Conservation (phyloP, 92 coral and sea anemone species). For the Palythoa grandis region DNA sequence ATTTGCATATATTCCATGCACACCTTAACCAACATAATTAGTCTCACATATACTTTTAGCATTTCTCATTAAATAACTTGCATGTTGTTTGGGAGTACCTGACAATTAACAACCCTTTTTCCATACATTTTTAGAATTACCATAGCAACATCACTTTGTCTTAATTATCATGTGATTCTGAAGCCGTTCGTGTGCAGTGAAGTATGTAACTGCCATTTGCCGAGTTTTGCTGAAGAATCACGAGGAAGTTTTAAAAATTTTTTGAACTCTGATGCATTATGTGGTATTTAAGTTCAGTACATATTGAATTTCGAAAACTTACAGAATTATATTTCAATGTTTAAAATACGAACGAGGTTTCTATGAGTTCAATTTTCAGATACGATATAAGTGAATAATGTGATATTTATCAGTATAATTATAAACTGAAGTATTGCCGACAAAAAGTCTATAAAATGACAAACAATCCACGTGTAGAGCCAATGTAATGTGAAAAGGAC, state of each 20-base stretch:
- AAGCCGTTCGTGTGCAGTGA: neutral
- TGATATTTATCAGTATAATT: neutral
- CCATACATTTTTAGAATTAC: slow-evolving; percentile 11
- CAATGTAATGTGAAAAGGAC: too few relatives aligned
- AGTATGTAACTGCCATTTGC: neutral
- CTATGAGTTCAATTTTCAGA: neutral
- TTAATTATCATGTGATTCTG: neutral
- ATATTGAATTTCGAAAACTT: neutral
- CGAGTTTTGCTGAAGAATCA: neutral
- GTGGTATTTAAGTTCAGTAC: slow-evolving; percentile 1
- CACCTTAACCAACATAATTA: slow-evolving; percentile 6
- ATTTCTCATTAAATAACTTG: slow-evolving; percentile 32
- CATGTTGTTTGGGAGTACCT: neutral
- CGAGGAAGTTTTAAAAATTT: neutral
- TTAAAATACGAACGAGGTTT: neutral
- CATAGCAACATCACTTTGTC: slow-evolving; percentile 37
- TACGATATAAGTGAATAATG: neutral
- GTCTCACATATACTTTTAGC: neutral
- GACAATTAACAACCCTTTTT: slow-evolving; percentile 5
- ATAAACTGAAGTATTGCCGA: neutral
- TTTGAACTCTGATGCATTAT: neutral
- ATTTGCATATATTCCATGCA: neutral
- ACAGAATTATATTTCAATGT: neutral
- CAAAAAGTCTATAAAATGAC: slow-evolving; percentile 4
- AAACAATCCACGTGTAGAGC: slow-evolving; percentile 28